Evolutionary conservation across 2,113 vertebrate genomes (phyloP).

Genomic region (Channa argus): DNA sequence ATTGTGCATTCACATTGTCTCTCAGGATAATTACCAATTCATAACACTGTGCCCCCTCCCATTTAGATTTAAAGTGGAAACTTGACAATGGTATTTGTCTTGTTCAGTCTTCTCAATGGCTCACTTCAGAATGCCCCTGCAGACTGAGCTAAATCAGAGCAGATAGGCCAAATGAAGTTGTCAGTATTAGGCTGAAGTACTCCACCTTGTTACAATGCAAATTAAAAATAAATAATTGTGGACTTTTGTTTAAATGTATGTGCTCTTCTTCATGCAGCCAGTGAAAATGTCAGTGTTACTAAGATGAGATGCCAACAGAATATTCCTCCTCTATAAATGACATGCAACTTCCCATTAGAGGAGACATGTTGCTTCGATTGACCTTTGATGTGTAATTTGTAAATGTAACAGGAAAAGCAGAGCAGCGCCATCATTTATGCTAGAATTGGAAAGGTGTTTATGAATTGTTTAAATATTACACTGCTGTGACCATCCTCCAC

Average conservation of each 20-base stretch:
- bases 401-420: constrained; percentile 8
- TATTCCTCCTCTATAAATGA: constrained; percentile 35
- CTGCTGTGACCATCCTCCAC: neutral
- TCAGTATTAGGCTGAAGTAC: constrained; percentile 37
- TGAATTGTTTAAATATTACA: constrained; percentile 12
- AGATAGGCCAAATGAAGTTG: constrained; percentile 37
- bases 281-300: constrained; percentile 52
- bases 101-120: constrained; percentile 35
- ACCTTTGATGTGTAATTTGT: constrained; percentile 59
- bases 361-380: constrained; percentile 36
- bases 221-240: constrained; percentile 21
- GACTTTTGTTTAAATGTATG: constrained; percentile 26
- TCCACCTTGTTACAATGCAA: constrained; percentile 38
- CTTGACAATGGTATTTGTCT: constrained; percentile 65
- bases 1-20: constrained; percentile 45
- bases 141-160: constrained; percentile 46
- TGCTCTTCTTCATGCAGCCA: neutral
- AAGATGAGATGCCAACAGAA: constrained; percentile 28
- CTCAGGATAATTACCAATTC: constrained; percentile 55
- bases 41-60: constrained; percentile 25
- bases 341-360: constrained; percentile 43
- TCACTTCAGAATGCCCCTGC: constrained; percentile 38
- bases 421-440: constrained; percentile 36
- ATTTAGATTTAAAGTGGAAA: constrained; percentile 46
- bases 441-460: neutral